Evolutionary conservation across 2,113 vertebrate species (phyloP), one percentile per base, ranked within the genome.

Genomic region (Chloroceryle aenea): DNA sequence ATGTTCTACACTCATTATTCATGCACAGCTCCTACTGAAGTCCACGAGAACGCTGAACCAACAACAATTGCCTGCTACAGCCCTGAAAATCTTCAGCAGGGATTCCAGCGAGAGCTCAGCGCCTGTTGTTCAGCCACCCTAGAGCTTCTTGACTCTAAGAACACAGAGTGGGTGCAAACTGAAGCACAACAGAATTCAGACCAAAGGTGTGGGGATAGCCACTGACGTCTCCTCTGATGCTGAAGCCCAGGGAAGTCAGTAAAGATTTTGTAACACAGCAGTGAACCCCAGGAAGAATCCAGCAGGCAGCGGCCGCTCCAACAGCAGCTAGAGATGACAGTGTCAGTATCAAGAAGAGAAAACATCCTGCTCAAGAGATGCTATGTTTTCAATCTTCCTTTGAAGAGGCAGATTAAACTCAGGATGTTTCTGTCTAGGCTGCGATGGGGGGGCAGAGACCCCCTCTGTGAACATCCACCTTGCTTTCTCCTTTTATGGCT

Each of bases 11-110:
- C 21, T 50, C 25, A 6, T 2, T 36, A 43, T 11, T 12, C 34
- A 0, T 0, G 8, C 12, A 14, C 32, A 21, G 5, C 58, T 47
- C 30, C 68, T 8, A 5, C 53, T 12, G 9, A 9, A 34, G n/a
- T 3, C 29, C 71, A 26, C 0, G 4, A 17, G 15, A 77, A 18
- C 45, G 3, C 12, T 2, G 34, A 72, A 2, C 40, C 25, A 27
- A 34, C 76, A 52, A 8, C 56, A 15, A 36, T 64, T 1, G 2
- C 30, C 38, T 59, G 40, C 62, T 22, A 42, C 40, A 30, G 26
- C 1, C 55, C 48, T 3, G 2, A 38, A 2, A 38, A 21, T 6
- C 59, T 22, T 32, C 68, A 8, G 20, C 20, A 9, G 52, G 38
- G 67, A 22, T 42, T 20, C n/a, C 43, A 19, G 8, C 2, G 73